Evolutionary conservation across 2,797 vertebrate genomes (phyloP), one percentile per base, ranked within the genome.

Genomic region (Mus caroli): DNA sequence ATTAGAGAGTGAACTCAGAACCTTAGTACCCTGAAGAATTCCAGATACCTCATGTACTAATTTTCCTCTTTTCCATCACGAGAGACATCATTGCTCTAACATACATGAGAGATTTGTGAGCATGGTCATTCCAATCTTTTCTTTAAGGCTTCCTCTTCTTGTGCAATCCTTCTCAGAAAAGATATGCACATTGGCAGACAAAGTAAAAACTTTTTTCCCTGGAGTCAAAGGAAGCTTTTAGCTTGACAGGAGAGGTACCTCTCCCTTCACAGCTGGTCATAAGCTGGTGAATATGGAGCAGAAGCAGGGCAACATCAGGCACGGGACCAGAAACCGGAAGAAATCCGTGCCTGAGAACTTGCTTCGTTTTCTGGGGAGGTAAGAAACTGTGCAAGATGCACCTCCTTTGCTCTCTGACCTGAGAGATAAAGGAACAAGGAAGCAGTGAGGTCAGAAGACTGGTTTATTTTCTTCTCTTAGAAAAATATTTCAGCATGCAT

Each of bases 401-500:
- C 88, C 56, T 80, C 56, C 37, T 62, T 40, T 52, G 76, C 34
- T 94, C 56, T 91, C 46, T 85, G 85, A 76, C 73, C 50, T 79
- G 46, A 26, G 89, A 95, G 64, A 90, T 87, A 1, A 97, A 97
- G 31, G 91, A 50, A 31, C 37, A 54, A 82, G 43, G 20, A 85
- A 46, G 87, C 11, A 43, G 71, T 31, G 94, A 76, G 92, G 54
- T 97, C 78, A 56, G 91, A 64, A 92, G 90, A 95, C 73, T 85
- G 62, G 62, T 86, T 86, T 87, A 85, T 97, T 60, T 88, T n/a
- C 73, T 71, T 87, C 34, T 90, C 94, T 90, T 4, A 11, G 37
- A 82, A 40, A 95, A 94, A 71, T 84, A 95, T 94, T 82, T 93
- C 92, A 85, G 67, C 88, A 97, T 82, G 58, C 46, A 88, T 86